Evolutionary conservation across 2,888 invertebrate genomes (phyloP).

Genomic region (Nephrotoma flavescens): DNA sequence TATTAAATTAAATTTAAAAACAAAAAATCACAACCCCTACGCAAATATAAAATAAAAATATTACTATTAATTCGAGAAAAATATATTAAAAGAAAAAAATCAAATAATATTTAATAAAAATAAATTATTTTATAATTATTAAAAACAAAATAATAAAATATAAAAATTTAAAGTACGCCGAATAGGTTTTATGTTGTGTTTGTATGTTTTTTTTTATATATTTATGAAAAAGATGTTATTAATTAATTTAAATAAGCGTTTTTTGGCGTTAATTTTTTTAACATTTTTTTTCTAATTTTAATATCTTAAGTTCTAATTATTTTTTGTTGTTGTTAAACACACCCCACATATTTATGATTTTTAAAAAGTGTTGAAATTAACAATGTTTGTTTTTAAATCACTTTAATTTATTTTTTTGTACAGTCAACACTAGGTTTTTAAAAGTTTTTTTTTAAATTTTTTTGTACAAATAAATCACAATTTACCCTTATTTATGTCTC

Average conservation of each 20-base stretch:
- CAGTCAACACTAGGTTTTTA: not conserved
- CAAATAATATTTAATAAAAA: not conserved
- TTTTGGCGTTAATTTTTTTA: conserved; percentile 1
- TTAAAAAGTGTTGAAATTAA: not conserved
- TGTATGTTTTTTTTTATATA: not conserved
- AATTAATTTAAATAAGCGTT: conserved; percentile 2
- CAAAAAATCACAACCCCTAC: not conserved
- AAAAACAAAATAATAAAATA: not conserved
- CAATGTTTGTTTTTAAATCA: not conserved
- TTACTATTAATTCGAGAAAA: not conserved
- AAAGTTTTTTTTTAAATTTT: not conserved
- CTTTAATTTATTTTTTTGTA: not conserved
- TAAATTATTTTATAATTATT: not conserved
- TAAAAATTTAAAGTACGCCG: not conserved
- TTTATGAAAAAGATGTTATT: not conserved
- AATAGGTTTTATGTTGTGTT: not conserved
- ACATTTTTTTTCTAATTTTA: not conserved
- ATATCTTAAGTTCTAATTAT: not conserved
- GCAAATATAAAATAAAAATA: not conserved
- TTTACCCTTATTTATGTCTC: conserved; percentile 3
- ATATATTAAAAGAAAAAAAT: not conserved
- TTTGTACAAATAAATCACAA: conserved; percentile 4
- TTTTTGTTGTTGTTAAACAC: not conserved
- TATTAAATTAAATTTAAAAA: not conserved
- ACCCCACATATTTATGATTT: not conserved